Evolutionary conservation across 2,888 invertebrate genomes (phyloP), one percentile per base, ranked within the genome.

Genomic region (Plagodis dolabraria): DNA sequence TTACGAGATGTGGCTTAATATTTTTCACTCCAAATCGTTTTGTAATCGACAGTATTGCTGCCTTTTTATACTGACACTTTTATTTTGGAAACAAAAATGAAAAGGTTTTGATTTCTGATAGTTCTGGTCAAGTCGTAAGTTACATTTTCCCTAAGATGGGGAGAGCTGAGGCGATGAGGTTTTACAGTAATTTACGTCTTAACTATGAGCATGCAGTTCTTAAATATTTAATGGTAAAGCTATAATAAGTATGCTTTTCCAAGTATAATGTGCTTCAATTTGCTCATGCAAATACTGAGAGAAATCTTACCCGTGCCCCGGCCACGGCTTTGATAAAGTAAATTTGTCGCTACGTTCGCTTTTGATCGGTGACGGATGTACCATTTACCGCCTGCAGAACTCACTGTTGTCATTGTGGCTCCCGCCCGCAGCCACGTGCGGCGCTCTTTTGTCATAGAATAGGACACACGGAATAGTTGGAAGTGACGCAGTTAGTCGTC

Each of bases 301-400:
- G 45, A 53, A 43, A 53, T 34, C 12, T 11, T 33, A 33, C 40
- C 54, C 58, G 10, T 40, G 10, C 0, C 51, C 43, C 48, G 43
- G 53, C 55, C 47, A 55, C 49, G 11, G 22, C 51, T 47, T 63
- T 51, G 56, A 60, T 63, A 50, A 61, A 64, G 45, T 68, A 53
- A 49, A 53, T 67, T 69, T 54, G 54, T 35, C 33, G 33, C 53
- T 40, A 54, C 43, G 42, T 47, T 47, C 7, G 35, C 51, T 47
- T 65, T 66, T 55, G 48, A 60, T 56, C 72, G 71, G 57, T 68
- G 67, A 60, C 75, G 81, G 80, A 82, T 76, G 76, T 73, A 63
- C 66, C 64, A 74, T 68, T 83, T 79, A 80, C 69, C 71, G 69
- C 70, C 69, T 71, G 62, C 53, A 67, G 70, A 45, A 70, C 64